Evolutionary conservation across 2,113 vertebrate species (phyloP).

Genomic region (Pipa parva): DNA sequence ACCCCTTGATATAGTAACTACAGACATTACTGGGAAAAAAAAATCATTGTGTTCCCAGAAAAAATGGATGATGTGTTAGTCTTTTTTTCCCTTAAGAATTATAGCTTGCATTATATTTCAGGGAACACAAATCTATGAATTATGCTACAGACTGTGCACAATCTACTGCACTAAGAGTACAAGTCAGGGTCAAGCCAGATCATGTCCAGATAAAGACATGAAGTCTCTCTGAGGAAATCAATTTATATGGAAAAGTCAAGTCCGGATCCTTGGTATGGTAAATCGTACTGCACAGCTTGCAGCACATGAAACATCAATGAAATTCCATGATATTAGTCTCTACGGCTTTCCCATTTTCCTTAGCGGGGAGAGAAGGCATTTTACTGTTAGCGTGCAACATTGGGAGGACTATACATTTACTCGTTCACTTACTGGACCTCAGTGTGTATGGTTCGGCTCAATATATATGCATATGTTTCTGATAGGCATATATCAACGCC

Average conservation of each 20-base stretch:
- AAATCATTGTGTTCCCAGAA: no score
- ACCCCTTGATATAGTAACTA: no score
- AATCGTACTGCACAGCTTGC: neutral
- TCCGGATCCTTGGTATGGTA: constrained; percentile 10
- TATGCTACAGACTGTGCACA: neutral
- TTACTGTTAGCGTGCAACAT: neutral
- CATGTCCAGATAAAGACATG: constrained; percentile 28
- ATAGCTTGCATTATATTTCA: neutral
- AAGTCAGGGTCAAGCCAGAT: constrained; percentile 9
- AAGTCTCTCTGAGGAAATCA: constrained; percentile 29
- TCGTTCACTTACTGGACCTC: no score
- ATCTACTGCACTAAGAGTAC: neutral
- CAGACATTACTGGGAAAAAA: no score
- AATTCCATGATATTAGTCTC: constrained; percentile 1
- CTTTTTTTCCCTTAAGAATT: neutral
- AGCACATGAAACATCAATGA: neutral
- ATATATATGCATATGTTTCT: neutral
- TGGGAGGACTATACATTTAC: neutral
- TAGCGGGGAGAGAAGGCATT: neutral
- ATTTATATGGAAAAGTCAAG: constrained; percentile 22
- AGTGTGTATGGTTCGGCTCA: neutral
- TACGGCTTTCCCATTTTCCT: constrained; percentile 7
- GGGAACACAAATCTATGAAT: neutral
- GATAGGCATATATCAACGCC: neutral
- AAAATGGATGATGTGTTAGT: no score